Evolutionary conservation across 2,797 vertebrate species (phyloP).

Genomic region (Danio albolineatus): DNA sequence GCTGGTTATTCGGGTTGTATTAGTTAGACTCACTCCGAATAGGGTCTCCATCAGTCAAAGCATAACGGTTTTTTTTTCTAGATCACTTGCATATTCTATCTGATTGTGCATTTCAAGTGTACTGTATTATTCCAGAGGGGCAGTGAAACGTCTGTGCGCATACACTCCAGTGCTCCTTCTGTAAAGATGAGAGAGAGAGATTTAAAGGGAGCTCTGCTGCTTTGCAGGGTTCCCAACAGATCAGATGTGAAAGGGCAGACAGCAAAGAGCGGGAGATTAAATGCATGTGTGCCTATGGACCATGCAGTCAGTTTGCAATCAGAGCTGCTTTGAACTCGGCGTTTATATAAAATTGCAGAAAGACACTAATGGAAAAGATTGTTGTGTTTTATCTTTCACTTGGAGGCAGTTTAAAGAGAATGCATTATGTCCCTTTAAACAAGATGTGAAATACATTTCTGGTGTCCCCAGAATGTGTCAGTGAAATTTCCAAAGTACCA

Average conservation of each 20-base stretch:
- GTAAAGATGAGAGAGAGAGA: not conserved
- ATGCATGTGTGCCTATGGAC: not conserved
- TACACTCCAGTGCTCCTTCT: constrained; percentile 1
- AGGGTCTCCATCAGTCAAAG: not conserved
- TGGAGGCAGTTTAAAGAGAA: not conserved
- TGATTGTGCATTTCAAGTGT: not conserved
- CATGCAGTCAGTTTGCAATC: not conserved
- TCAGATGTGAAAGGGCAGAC: constrained; percentile 8
- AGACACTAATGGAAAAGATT: not conserved
- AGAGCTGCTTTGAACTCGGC: constrained; percentile 9
- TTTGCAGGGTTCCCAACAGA: constrained; percentile 25
- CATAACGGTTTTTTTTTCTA: not conserved
- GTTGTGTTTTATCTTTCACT: not conserved
- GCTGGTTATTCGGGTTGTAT: not conserved
- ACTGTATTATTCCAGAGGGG: constrained; percentile 2
- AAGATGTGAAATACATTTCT: too few species aligned
- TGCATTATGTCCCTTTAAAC: too few species aligned
- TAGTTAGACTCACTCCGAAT: not conserved
- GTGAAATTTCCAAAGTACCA: too few species aligned
- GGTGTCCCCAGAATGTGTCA: too few species aligned
- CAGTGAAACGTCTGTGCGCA: not conserved
- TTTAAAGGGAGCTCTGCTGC: constrained; percentile 15
- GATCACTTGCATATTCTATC: not conserved
- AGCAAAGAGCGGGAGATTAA: constrained; percentile 26
- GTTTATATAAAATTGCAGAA: not conserved